Evolutionary conservation across 1,140 invertebrate species (phyloP).

Genomic region (Papilio dardanus): DNA sequence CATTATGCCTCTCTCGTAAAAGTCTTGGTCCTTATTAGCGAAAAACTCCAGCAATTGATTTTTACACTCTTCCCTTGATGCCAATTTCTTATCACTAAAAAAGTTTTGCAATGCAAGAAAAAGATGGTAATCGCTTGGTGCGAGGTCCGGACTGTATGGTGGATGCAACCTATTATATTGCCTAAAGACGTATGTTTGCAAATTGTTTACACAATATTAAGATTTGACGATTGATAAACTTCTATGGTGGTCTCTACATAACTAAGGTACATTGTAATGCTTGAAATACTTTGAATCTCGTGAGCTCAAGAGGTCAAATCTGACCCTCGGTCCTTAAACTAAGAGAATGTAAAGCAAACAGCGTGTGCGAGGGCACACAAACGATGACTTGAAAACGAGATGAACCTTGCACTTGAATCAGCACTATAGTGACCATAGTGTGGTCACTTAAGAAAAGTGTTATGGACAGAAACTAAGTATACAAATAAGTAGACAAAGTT

Average conservation of each 20-base stretch:
- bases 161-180: too few species aligned
- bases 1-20: too few species aligned
- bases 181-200: too few species aligned
- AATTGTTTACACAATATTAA: background rate
- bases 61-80: too few species aligned
- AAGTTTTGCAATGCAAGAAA: too few species aligned
- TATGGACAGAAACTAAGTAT: background rate
- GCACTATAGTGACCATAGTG: slow-evolving; percentile 35
- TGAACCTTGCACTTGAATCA: slow-evolving; percentile 56
- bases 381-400: slow-evolving; percentile 51
- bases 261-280: slow-evolving; percentile 8
- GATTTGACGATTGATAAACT: background rate
- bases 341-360: slow-evolving; percentile 74
- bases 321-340: slow-evolving; percentile 46
- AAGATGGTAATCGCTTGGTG: too few species aligned
- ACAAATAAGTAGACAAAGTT: too few species aligned
- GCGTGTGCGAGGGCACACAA: slow-evolving; percentile 54
- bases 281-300: slow-evolving; percentile 34
- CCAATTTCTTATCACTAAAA: too few species aligned
- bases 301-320: slow-evolving; percentile 52
- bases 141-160: too few species aligned
- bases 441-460: background rate
- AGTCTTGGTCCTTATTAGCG: too few species aligned
- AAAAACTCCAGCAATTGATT: too few species aligned
- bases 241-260: slow-evolving; percentile 26